Conservation (phyloP, 2,113 vertebrate genomes). For the Marmota flaviventris region DNA sequence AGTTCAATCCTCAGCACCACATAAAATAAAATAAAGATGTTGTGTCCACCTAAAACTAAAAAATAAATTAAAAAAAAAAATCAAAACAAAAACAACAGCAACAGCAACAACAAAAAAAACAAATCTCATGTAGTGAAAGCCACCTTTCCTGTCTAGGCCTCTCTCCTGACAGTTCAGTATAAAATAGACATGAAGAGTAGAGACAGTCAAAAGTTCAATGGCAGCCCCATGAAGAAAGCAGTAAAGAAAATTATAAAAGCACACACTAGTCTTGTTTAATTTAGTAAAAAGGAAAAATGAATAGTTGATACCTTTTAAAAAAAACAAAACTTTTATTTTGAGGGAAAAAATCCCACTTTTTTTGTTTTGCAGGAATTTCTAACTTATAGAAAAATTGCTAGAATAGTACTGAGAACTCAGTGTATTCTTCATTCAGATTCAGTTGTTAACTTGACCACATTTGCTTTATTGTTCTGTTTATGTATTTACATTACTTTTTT, state of each 20-base stretch:
- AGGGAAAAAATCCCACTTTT: background rate
- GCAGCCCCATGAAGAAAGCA: background rate
- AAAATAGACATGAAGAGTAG: background rate
- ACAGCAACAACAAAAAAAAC: too few relatives aligned
- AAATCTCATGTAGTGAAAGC: background rate
- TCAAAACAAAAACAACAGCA: too few relatives aligned
- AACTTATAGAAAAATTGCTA: background rate
- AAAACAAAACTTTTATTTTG: too few relatives aligned
- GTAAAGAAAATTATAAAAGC: background rate
- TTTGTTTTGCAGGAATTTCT: constrained; percentile 52
- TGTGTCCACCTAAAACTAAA: too few relatives aligned
- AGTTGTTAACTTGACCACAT: background rate
- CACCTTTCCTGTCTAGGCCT: background rate
- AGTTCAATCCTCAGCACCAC: too few relatives aligned
- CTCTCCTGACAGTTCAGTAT: background rate
- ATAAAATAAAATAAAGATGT: too few relatives aligned
- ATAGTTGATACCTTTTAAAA: background rate
- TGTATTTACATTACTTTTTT: background rate
- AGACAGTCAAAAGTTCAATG: background rate
- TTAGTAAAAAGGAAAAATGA: background rate
- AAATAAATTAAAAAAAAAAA: too few relatives aligned
- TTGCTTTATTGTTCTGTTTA: background rate
- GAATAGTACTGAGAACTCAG: background rate
- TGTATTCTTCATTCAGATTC: background rate
- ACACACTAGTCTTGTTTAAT: background rate